Percentiles rank a stretch among this genome's conserved stretches.
Conservation (phyloP, 2,797 vertebrate species). For the Neoniphon sammara region DNA sequence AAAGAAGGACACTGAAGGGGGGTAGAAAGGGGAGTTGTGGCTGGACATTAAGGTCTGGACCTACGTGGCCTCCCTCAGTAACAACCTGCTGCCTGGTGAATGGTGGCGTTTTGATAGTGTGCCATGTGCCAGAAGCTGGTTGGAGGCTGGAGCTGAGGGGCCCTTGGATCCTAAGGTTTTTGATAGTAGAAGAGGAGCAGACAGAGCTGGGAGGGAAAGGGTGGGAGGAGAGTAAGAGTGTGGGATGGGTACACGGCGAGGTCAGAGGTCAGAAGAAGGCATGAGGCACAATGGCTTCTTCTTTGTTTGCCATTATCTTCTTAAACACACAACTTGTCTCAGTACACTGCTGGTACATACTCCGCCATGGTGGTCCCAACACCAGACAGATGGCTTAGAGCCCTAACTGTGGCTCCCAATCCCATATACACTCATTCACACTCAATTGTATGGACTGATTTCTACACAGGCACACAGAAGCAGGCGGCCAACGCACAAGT, state of each 20-base stretch:
- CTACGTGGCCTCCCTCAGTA: constrained; percentile 65
- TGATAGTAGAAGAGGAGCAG: constrained; percentile 35
- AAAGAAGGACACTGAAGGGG: constrained; percentile 67
- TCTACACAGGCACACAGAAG: neutral
- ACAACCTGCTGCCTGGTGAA: constrained; percentile 76
- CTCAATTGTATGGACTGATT: neutral
- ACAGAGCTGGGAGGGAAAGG: constrained; percentile 5
- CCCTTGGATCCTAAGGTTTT: constrained; percentile 22
- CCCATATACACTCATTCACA: constrained; percentile 7
- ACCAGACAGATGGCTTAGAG: constrained; percentile 77
- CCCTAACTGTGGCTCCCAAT: constrained; percentile 28
- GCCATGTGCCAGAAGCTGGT: constrained; percentile 60
- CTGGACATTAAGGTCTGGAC: constrained; percentile 59
- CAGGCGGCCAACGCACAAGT: neutral
- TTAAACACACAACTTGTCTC: constrained; percentile 72
- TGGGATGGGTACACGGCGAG: constrained; percentile 34
- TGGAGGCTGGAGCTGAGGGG: constrained; percentile 6
- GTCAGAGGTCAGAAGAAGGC: constrained; percentile 41
- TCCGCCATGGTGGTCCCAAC: constrained; percentile 63
- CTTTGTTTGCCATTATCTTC: constrained; percentile 78
- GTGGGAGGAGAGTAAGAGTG: constrained; percentile 9
- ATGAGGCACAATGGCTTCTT: constrained; percentile 55
- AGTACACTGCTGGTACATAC: constrained; percentile 57
- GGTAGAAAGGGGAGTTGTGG: constrained; percentile 38
- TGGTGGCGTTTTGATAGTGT: constrained; percentile 64